Evolutionary conservation across 2,797 vertebrate genomes (phyloP).

Genomic region (Mycteria americana): DNA sequence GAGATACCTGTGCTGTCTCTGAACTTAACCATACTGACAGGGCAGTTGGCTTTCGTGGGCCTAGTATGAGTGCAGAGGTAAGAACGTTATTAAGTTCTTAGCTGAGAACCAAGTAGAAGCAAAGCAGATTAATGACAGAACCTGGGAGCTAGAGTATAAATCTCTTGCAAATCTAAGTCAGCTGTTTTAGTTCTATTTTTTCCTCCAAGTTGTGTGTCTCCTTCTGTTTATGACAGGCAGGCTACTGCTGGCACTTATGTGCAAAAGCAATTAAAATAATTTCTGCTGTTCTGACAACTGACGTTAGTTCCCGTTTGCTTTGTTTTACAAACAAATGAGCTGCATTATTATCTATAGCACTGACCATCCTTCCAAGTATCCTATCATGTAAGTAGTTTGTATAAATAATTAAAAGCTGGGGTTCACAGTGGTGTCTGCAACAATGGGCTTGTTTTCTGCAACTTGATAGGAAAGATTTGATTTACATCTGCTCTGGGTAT

Average conservation of each 20-base stretch:
- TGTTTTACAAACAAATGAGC: conserved; percentile 25
- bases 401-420: conserved; percentile 71
- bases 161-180: not conserved
- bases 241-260: not conserved
- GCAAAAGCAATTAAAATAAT: conserved; percentile 42
- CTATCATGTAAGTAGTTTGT: conserved; percentile 43
- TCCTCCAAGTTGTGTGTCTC: not conserved
- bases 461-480: conserved; percentile 69
- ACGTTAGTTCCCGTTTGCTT: not conserved
- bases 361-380: conserved; percentile 37
- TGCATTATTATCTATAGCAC: conserved; percentile 3
- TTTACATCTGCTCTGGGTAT: conserved; percentile 75
- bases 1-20: not conserved
- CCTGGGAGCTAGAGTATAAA: not conserved
- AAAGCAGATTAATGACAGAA: not conserved
- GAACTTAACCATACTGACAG: not conserved
- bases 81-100: not conserved
- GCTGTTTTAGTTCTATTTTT: not conserved
- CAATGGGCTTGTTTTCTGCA: conserved; percentile 67
- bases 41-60: not conserved
- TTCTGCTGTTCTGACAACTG: conserved; percentile 23
- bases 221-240: not conserved
- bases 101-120: not conserved
- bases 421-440: conserved; percentile 54
- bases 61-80: fast-evolving